phyloP scores from a whole-genome alignment of 1,140 invertebrate genomes.

The Centruroides vittatus region DNA sequence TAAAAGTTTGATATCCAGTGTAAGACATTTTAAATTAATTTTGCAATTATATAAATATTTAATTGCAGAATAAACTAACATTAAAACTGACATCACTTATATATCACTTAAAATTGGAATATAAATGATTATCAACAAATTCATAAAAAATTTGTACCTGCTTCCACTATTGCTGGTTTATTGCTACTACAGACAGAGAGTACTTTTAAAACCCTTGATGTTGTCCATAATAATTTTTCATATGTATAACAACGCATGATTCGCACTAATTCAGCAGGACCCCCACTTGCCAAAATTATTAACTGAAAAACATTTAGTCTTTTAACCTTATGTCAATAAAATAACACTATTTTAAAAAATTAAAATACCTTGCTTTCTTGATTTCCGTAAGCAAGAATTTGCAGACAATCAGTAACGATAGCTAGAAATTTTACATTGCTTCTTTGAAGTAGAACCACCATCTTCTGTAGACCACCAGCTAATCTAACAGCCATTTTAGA shows the following conservation, averaged over 20 bases:
- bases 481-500: conserved; percentile 95
- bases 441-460: conserved; percentile 87
- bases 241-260: conserved; percentile 98
- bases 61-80: too few species aligned
- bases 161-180: conserved; percentile 94
- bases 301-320: conserved; percentile 30
- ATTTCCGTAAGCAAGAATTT: conserved; percentile 97
- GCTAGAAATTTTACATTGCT: conserved; percentile 97
- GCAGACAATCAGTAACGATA: conserved; percentile 95
- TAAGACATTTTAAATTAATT: too few species aligned
- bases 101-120: too few species aligned
- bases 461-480: conserved; percentile 92
- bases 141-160: conserved; percentile 33
- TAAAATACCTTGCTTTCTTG: conserved; percentile 72
- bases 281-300: conserved; percentile 92
- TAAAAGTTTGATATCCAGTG: too few species aligned
- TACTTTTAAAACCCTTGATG: conserved; percentile 88
- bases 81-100: too few species aligned
- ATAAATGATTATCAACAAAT: too few species aligned
- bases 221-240: conserved; percentile 97
- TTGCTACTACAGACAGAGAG: conserved; percentile 94
- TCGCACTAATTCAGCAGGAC: conserved; percentile 87
- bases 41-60: too few species aligned
- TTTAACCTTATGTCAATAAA: too few species aligned
- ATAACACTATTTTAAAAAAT: too few species aligned